Evolutionary conservation across 2,113 vertebrate genomes (phyloP), one percentile per base, ranked within the genome.

Genomic region (Psephotus haematonotus): DNA sequence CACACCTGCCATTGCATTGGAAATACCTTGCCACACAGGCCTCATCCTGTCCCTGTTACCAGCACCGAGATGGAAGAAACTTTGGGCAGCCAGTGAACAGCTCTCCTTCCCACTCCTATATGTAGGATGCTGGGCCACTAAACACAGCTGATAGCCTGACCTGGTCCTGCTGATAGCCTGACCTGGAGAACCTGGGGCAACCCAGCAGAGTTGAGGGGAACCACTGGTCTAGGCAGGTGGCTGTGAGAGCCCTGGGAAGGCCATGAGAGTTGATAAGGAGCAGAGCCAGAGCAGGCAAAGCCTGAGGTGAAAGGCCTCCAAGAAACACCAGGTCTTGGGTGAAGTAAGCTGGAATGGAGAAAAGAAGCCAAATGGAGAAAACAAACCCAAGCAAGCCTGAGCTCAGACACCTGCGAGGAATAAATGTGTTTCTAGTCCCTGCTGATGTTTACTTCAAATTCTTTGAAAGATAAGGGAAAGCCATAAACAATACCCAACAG

Each of bases 371-470:
- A 65, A 65, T 16, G 22, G 62, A 94, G 39, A 55, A 92, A 88
- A 50, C 12, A 82, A 90, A 88, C 67, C n/a, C 47, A 76, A 79
- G 82, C 1, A 7, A 85, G 33, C 24, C 31, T 39, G 17, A 17
- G 6, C 65, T 71, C 76, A 69, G 78, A 67, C 49, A 49, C 64
- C 52, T 1, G 0, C 6, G 52, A 88, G 41, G 68, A 77, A 86
- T 41, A 83, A 84, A 84, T 59, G 23, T 31, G 20, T 91, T 92
- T 92, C 41, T 43, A 92, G 77, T 27, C 33, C 77, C 72, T 23
- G 28, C 49, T 78, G 82, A 39, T 52, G 43, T 88, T 94, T 94
- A 71, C 92, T 88, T 92, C 82, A 83, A 90, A 68, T n/a, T n/a
- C n/a, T n/a, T n/a, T n/a, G n/a, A n/a, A 92, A 67, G 46, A 75